Evolutionary conservation across 2,888 invertebrate genomes (phyloP).

Genomic region (Prosapia bicincta): DNA sequence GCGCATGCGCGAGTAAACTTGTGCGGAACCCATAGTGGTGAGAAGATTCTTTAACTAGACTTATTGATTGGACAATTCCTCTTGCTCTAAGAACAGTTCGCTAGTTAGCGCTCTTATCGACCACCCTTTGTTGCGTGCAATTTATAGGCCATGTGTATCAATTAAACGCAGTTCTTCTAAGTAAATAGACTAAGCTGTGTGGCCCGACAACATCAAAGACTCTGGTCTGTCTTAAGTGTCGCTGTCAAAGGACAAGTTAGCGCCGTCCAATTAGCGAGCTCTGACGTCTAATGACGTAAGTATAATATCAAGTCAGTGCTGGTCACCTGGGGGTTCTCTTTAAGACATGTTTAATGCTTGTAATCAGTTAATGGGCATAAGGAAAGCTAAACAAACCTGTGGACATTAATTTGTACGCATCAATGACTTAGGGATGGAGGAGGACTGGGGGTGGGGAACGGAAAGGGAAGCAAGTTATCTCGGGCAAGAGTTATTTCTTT

Average conservation of each 20-base stretch:
- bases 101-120: neutral
- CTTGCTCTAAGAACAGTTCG: no score
- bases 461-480: neutral
- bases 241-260: neutral
- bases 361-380: neutral
- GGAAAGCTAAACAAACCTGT: neutral
- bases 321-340: neutral
- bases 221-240: neutral
- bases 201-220: neutral
- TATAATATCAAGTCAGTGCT: neutral
- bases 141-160: neutral
- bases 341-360: neutral
- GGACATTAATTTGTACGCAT: neutral
- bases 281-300: neutral
- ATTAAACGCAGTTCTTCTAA: neutral
- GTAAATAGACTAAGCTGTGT: neutral
- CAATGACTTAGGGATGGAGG: neutral
- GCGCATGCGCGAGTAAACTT: no score
- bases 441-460: neutral
- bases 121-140: neutral
- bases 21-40: no score
- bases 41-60: no score
- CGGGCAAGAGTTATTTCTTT: no score
- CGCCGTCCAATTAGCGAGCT: neutral
- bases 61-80: no score